Percentiles rank a stretch among this genome's conserved stretches.
Evolutionary conservation across 53 echinoderm and acorn worm genomes (phyloP).

Genomic region (Zoroaster sp.): DNA sequence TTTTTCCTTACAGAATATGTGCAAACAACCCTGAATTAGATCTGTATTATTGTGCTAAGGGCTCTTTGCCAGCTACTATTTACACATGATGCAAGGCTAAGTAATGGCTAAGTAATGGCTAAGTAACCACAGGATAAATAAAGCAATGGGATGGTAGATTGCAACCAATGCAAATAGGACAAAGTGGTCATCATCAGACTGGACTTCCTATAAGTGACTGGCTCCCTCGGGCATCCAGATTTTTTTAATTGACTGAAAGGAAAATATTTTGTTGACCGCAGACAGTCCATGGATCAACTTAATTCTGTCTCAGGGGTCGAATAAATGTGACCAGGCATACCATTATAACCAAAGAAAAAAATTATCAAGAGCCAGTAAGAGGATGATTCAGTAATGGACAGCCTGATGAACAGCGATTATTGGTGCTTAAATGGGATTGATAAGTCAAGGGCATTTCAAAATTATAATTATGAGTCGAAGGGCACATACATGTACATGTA

Average conservation of each 20-base stretch:
- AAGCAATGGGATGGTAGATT: not conserved
- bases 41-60: not conserved
- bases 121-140: not conserved
- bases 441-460: not conserved
- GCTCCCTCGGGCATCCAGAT: not conserved
- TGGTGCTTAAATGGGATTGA: not conserved
- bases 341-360: not conserved
- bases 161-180: not conserved
- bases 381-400: not conserved
- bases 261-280: slow-evolving; percentile 23
- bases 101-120: not conserved
- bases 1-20: too few species aligned
- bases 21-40: too few species aligned
- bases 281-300: not conserved
- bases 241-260: slow-evolving; percentile 20
- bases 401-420: not conserved
- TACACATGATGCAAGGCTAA: not conserved
- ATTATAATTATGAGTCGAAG: not conserved
- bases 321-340: not conserved
- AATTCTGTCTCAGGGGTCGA: not conserved
- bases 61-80: too few species aligned
- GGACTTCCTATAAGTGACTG: slow-evolving; percentile 12
- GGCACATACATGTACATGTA: too few species aligned
- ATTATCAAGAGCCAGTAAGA: not conserved
- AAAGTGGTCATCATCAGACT: not conserved